Evolutionary conservation across 2,888 invertebrate genomes (phyloP).

Genomic region (Erpobdella octoculata): DNA sequence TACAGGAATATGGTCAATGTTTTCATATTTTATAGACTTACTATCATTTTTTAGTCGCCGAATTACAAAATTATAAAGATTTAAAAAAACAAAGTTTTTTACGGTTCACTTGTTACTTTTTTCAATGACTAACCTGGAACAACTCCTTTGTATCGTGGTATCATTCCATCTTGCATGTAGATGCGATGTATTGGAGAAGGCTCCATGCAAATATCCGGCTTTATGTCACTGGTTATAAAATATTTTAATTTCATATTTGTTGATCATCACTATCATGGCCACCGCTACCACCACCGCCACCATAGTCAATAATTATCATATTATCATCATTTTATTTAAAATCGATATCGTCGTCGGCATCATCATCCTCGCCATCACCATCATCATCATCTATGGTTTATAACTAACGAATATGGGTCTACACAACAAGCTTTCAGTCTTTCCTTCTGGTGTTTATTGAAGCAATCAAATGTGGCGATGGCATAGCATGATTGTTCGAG

Average conservation of each 20-base stretch:
- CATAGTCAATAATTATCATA: too few relatives aligned
- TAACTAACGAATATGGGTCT: background rate
- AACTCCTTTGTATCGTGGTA: conserved; percentile 52
- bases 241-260: too few relatives aligned
- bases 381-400: background rate
- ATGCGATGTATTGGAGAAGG: conserved; percentile 37
- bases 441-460: conserved; percentile 3
- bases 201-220: background rate
- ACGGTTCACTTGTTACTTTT: background rate
- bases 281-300: too few relatives aligned
- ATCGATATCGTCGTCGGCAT: too few relatives aligned
- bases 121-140: conserved; percentile 44
- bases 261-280: too few relatives aligned
- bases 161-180: conserved; percentile 50
- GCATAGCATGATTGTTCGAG: conserved; percentile 9
- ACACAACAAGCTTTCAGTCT: conserved; percentile 3
- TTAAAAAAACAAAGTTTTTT: too few relatives aligned
- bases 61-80: too few relatives aligned
- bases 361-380: too few relatives aligned
- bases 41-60: too few relatives aligned
- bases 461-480: conserved; percentile 18
- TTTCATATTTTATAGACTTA: too few relatives aligned
- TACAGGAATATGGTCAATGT: too few relatives aligned
- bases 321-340: too few relatives aligned
- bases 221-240: background rate